Percentiles rank a stretch among this genome's conserved stretches.
Conservation (phyloP, 1,140 invertebrate genomes). For the Acromyrmex charruanus region DNA sequence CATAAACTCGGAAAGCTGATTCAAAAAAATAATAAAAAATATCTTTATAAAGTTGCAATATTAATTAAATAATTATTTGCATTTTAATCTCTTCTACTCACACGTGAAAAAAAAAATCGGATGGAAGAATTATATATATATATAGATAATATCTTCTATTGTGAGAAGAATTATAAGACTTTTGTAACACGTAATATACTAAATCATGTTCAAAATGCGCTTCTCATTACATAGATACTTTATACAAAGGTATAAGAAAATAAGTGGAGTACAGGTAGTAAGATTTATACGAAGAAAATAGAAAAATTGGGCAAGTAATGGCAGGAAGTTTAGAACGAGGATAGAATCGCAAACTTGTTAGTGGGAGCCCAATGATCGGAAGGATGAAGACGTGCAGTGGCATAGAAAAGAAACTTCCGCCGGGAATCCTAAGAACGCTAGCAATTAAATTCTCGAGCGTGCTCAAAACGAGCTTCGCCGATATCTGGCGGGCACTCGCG, state of each 20-base stretch:
- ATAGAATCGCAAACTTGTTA: conserved; percentile 39
- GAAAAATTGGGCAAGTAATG: conserved; percentile 1
- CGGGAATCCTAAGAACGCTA: conserved; percentile 45
- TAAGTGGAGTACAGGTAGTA: not conserved
- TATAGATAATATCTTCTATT: not conserved
- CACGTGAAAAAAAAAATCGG: not conserved
- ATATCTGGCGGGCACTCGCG: conserved; percentile 29
- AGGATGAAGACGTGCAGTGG: conserved; percentile 51
- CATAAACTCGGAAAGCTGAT: not conserved
- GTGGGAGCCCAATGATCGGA: not conserved
- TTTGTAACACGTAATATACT: not conserved
- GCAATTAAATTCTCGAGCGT: conserved; percentile 63
- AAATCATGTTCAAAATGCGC: not conserved
- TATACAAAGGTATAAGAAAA: not conserved
- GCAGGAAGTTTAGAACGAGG: not conserved
- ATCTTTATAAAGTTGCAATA: not conserved
- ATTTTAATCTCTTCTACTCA: not conserved
- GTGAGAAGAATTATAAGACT: not conserved
- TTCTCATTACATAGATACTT: not conserved
- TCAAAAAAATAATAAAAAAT: not conserved
- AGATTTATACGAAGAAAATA: not conserved
- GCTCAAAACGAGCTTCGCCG: conserved; percentile 48
- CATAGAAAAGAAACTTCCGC: conserved; percentile 44
- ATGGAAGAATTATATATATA: not conserved
- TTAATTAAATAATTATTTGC: not conserved